Base-by-base conservation (phyloP, 2,888 invertebrate genomes). In the Chaetogeoica ovagalla region DNA sequence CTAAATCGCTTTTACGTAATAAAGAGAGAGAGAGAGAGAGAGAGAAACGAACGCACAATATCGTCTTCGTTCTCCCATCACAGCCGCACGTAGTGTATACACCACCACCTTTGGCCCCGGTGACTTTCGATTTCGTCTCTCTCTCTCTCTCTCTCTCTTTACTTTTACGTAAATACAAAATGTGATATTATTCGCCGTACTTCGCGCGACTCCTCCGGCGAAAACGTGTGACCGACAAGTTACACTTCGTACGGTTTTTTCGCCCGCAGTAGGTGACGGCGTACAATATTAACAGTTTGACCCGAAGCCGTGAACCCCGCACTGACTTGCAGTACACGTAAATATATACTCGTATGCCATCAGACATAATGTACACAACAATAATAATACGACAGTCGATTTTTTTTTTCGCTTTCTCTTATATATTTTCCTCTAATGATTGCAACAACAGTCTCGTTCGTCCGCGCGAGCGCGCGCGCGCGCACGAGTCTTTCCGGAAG, bases 91-190 rank as follows among this genome's bases (percentile, higher is more conserved):
- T 15, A n/a, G 7, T 65, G n/a, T 43, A 30, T 74, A 30, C 37
- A 37, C 55, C 52, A n/a, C 63, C 37, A 79, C 70, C 77, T 79
- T 70, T 79, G 30, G 77, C 21, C 77, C 63, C 60, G 19, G 17
- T 55, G 77, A 70, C 77, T 79, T 79, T 79, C 77, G 77, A 79
- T 79, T 79, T 79, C 70, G n/a, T 52, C 52, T 39, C n/a, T 21
- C 15, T 17, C 55, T 39, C 21, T 39, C 39, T 15, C 39, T 17
- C 8, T 37, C 39, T 71, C 59, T 39, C 39, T 19, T 0, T n/a
- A 19, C 8, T 5, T 30, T 30, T 30, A 30, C 30, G 4, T 30
- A 30, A 30, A 30, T 4, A 30, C 30, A 30, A 30, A 30, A 30
- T 4, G 30, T 30, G 4, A 19, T 65, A 9, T 39, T n/a, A 39